Conservation (phyloP, 2,113 vertebrate genomes). For the Plotosus lineatus region DNA sequence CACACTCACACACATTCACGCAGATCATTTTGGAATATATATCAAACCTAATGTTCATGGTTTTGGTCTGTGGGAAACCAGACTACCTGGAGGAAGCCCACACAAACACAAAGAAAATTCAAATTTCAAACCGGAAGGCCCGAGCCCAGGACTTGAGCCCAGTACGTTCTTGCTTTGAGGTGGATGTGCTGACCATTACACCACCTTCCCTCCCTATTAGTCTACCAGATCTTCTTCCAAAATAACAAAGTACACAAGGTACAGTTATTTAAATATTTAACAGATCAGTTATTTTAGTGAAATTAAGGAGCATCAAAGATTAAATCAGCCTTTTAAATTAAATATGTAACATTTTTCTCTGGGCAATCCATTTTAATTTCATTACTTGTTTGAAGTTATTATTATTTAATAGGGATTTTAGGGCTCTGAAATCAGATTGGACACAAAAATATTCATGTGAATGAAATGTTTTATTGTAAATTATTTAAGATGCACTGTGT, state of each 20-base stretch:
- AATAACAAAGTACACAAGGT: not conserved
- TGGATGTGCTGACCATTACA: too few species aligned
- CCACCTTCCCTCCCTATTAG: too few species aligned
- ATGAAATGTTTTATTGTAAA: slow-evolving; percentile 5
- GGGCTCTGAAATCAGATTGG: slow-evolving; percentile 1
- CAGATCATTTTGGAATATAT: too few species aligned
- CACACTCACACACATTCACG: too few species aligned
- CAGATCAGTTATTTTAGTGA: not conserved
- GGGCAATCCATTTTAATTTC: slow-evolving; percentile 22
- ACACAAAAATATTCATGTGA: not conserved
- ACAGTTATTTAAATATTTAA: not conserved
- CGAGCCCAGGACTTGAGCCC: too few species aligned
- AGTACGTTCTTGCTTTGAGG: too few species aligned
- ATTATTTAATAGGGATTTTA: slow-evolving; percentile 1
- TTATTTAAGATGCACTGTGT: not conserved
- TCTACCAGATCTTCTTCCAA: too few species aligned
- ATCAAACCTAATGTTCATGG: too few species aligned
- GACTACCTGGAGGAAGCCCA: too few species aligned
- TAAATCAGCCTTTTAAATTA: slow-evolving; percentile 21
- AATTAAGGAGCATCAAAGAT: slow-evolving; percentile 38
- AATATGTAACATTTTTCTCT: slow-evolving; percentile 27
- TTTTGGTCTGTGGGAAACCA: too few species aligned
- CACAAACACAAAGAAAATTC: too few species aligned
- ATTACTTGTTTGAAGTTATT: slow-evolving; percentile 12
- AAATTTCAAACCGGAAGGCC: too few species aligned